Conservation (phyloP, 2,797 vertebrate genomes). For the Ctenochaetus hawaiiensis region DNA sequence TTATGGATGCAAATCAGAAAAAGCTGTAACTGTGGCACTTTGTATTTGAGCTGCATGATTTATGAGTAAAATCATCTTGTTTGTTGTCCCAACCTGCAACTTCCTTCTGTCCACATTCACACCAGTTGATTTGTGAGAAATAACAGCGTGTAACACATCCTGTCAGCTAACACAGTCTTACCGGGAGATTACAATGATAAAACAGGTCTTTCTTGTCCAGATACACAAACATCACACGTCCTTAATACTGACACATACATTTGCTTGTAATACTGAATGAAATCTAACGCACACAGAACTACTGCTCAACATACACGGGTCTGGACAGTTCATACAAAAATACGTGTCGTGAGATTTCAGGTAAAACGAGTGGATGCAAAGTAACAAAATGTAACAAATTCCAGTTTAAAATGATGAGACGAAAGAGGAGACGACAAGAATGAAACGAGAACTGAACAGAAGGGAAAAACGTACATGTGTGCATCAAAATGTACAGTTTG, state of each 20-base stretch:
- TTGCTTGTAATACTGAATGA: constrained; percentile 77
- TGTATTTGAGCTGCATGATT: constrained; percentile 21
- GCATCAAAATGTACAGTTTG: constrained; percentile 42
- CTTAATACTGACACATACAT: constrained; percentile 76
- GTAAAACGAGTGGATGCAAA: constrained; percentile 37
- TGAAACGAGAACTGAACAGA: constrained; percentile 6
- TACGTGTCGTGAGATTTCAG: constrained; percentile 41
- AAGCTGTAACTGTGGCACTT: constrained; percentile 20
- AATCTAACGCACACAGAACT: constrained; percentile 43
- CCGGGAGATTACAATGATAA: constrained; percentile 26
- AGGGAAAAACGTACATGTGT: constrained; percentile 24
- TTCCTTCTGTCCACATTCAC: constrained; percentile 3
- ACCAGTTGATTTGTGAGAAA: not conserved
- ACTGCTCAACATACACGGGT: constrained; percentile 51
- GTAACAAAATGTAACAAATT: constrained; percentile 64
- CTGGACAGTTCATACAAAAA: constrained; percentile 64
- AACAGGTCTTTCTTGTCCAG: constrained; percentile 55
- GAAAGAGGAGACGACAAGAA: constrained; percentile 27
- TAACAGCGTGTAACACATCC: constrained; percentile 8
- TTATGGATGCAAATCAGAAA: not conserved
- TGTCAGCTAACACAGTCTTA: constrained; percentile 9
- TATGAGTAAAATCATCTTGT: not conserved
- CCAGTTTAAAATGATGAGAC: constrained; percentile 71
- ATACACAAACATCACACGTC: constrained; percentile 44
- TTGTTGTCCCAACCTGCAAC: constrained; percentile 3